Conservation (phyloP, 1,140 invertebrate species). For the Lepidurus couesii region DNA sequence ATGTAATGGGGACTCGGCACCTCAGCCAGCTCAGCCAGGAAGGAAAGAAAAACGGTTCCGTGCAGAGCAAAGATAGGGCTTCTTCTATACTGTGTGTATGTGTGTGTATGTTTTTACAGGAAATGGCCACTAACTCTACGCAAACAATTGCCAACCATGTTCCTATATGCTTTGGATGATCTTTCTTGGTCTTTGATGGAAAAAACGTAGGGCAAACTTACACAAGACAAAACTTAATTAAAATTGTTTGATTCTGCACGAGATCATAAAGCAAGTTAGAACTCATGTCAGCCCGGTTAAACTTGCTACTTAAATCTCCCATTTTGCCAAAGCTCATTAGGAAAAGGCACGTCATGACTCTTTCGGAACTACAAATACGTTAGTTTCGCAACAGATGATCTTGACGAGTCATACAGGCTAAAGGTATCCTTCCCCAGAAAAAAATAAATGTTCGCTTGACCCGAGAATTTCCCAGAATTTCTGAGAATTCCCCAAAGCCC, state of each 20-base stretch:
- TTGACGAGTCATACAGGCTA: too few species aligned
- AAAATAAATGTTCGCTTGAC: background rate
- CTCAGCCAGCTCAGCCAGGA: background rate
- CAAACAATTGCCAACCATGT: background rate
- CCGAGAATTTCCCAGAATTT: background rate
- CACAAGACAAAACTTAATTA: background rate
- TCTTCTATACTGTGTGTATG: background rate
- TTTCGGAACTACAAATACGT: too few species aligned
- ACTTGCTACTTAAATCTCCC: too few species aligned
- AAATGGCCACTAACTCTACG: slow-evolving; percentile 13
- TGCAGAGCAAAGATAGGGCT: slow-evolving; percentile 17
- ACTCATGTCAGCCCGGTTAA: too few species aligned
- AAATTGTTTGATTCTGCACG: too few species aligned
- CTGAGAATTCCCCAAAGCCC: background rate
- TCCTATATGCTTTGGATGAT: background rate
- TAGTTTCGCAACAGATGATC: too few species aligned
- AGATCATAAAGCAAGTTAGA: too few species aligned
- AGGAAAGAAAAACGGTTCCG: slow-evolving; percentile 19
- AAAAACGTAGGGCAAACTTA: background rate
- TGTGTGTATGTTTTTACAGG: slow-evolving; percentile 18
- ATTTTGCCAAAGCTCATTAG: too few species aligned
- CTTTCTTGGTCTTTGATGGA: background rate
- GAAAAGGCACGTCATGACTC: too few species aligned
- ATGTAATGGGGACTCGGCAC: slow-evolving; percentile 2
- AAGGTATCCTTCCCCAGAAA: background rate